Conservation (phyloP, 92 coral and sea anemone species). For the Zoanthus sansibaricus region DNA sequence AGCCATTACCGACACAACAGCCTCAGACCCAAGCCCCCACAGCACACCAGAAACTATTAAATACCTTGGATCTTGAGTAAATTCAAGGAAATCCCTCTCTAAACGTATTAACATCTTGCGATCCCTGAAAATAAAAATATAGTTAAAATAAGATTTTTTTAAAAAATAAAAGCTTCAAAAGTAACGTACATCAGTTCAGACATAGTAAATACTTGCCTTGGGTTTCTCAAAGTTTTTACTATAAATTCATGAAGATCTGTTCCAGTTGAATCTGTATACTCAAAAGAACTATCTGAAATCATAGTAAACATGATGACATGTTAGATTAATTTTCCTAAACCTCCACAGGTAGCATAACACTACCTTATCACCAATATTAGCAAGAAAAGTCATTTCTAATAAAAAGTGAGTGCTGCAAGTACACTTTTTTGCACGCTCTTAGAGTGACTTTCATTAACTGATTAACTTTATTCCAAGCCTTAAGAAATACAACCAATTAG, state of each 20-base stretch:
- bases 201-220: constrained; percentile 63
- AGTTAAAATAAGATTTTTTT: not conserved
- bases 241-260: constrained; percentile 98
- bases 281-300: constrained; percentile 93
- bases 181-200: not conserved
- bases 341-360: not conserved
- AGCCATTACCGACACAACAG: too few relatives aligned
- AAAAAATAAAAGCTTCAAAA: not conserved
- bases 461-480: too few relatives aligned
- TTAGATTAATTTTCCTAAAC: not conserved
- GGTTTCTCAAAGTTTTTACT: constrained; percentile 91
- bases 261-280: constrained; percentile 99
- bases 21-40: too few relatives aligned
- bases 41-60: constrained; percentile 16
- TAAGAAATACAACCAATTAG: too few relatives aligned
- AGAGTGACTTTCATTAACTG: too few relatives aligned
- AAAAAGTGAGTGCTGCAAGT: too few relatives aligned
- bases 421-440: too few relatives aligned
- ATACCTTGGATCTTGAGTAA: constrained; percentile 92
- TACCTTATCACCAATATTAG: too few relatives aligned
- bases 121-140: constrained; percentile 71
- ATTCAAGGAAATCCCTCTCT: constrained; percentile 91
- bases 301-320: not conserved
- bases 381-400: too few relatives aligned
- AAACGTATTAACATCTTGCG: constrained; percentile 90